A percentile compares a stretch with the other conserved stretches of the same genome.
phyloP scores from a whole-genome alignment of 2,888 invertebrate genomes.

The Macrosoma leucophasiata region DNA sequence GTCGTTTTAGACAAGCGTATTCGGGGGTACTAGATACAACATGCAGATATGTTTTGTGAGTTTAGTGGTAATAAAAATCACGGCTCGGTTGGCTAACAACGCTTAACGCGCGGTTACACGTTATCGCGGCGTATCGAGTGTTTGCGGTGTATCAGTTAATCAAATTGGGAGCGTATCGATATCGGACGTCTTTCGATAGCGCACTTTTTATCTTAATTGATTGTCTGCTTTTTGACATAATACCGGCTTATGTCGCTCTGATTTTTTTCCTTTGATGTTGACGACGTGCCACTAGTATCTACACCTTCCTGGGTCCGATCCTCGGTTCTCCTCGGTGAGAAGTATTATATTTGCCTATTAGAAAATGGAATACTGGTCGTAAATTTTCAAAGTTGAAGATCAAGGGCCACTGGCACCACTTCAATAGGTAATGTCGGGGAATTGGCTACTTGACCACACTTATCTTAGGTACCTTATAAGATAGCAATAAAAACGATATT shows the following conservation, averaged over 20 bases:
- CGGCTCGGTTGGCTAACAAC: slow-evolving; percentile 60
- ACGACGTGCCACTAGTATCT: too few species aligned
- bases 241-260: slow-evolving; percentile 39
- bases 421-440: too few species aligned
- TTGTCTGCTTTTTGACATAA: slow-evolving; percentile 63
- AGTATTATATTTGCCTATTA: too few species aligned
- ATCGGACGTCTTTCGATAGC: slow-evolving; percentile 60
- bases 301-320: too few species aligned
- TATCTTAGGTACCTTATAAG: too few species aligned
- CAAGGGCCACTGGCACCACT: too few species aligned
- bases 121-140: slow-evolving; percentile 67
- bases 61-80: slow-evolving; percentile 70
- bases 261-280: slow-evolving; percentile 43
- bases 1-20: too few species aligned
- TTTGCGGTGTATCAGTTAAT: slow-evolving; percentile 65
- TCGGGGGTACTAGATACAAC: slow-evolving; percentile 31
- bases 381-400: too few species aligned
- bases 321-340: not conserved
- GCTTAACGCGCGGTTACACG: slow-evolving; percentile 62
- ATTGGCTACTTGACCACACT: too few species aligned
- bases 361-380: too few species aligned
- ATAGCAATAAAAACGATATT: too few species aligned
- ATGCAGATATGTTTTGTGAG: slow-evolving; percentile 44
- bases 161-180: slow-evolving; percentile 71
- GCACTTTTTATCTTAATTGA: slow-evolving; percentile 70